Evolutionary conservation across 2,797 vertebrate genomes (phyloP), one percentile per base, ranked within the genome.

Genomic region (Taenioides sp.): DNA sequence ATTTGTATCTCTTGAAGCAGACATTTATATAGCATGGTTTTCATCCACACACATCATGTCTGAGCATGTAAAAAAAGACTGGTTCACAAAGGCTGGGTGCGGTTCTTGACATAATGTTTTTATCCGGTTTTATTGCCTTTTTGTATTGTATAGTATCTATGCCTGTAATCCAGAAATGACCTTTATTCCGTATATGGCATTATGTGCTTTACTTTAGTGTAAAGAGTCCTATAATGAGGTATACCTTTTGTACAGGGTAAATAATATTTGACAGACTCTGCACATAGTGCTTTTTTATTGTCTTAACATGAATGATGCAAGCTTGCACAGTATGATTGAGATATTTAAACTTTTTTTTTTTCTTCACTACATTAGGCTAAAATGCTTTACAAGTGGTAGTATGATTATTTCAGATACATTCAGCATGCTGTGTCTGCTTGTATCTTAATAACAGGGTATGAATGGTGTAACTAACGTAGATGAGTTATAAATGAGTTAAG

Each of bases 291-390:
- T 65, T 65, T 61, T 63, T 73, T 40, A 69, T n/a, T 58, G 4
- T 73, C 27, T 60, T 80, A 69, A 61, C 75, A 73, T 55, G 59
- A 54, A 78, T 78, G 76, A 54, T 49, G 73, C 76, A 76, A 59
- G 54, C 72, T 67, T 80, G 67, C 68, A 80, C 71, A 79, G 23
- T 23, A 18, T 54, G 62, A 62, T 72, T 73, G 64, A 65, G 25
- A 62, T 58, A 69, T 59, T 37, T 57, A 18, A 28, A 31, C 10
- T 10, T 0, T 5, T 22, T 63, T n/a, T 18, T 34, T 63, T 63
- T 23, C 25, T 25, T 27, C 23, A 50, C 43, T 63, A 63, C 61
- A 28, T 18, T 49, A 27, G 3, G 16, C 63, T 47, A 27, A 28
- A 65, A 22, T 43, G n/a, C 37, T 22, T 47, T 47, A 25, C 20